Evolutionary conservation across 2,888 invertebrate species (phyloP).

Genomic region (Lepidocyrtoides sp.): DNA sequence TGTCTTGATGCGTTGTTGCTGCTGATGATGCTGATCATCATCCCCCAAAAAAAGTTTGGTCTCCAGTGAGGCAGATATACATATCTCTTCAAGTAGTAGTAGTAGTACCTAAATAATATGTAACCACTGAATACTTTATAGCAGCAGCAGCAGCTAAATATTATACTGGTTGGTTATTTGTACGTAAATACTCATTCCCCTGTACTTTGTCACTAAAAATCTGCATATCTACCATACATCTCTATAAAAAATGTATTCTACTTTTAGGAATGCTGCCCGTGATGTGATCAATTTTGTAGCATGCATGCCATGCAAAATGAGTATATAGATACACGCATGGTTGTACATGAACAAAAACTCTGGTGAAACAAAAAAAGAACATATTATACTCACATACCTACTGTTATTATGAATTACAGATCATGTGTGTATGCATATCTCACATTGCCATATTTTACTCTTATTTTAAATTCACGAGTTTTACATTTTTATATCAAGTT

Average conservation of each 20-base stretch:
- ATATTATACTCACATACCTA: not conserved
- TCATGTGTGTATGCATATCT: not conserved
- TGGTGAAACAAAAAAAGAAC: conserved; percentile 62
- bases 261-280: conserved; percentile 44
- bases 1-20: not conserved
- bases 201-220: conserved; percentile 69
- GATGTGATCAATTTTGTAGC: conserved; percentile 42
- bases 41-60: conserved; percentile 68
- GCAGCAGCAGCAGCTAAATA: not conserved
- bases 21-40: conserved; percentile 55
- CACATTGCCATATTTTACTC: not conserved
- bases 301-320: conserved; percentile 6
- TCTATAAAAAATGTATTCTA: conserved; percentile 34
- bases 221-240: conserved; percentile 65
- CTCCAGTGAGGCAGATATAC: conserved; percentile 67
- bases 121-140: conserved; percentile 7
- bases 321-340: not conserved
- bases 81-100: not conserved
- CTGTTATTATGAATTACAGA: conserved; percentile 1
- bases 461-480: not conserved
- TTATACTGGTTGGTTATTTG: not conserved
- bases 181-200: conserved; percentile 1
- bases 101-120: too few species aligned
- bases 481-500: conserved; percentile 18
- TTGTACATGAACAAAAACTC: too few species aligned